phyloP scores from a whole-genome alignment of 2,797 vertebrate species.

The Alectoris magna region DNA sequence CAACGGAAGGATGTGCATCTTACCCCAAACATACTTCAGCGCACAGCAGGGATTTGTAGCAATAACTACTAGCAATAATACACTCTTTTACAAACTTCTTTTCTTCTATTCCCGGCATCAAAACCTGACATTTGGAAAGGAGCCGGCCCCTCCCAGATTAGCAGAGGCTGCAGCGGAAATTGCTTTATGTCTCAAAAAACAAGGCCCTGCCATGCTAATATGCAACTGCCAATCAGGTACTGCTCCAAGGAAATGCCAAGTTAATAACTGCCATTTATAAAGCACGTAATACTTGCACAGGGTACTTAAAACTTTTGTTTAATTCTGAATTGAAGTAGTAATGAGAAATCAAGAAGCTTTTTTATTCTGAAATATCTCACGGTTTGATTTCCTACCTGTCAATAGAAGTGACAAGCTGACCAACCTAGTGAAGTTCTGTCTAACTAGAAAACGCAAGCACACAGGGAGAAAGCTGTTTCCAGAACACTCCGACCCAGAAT shows the following conservation, averaged over 20 bases:
- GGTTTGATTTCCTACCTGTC: neutral
- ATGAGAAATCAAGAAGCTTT: neutral
- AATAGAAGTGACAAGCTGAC: neutral
- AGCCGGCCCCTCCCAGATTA: neutral
- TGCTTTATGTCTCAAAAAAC: neutral
- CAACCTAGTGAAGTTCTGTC: neutral
- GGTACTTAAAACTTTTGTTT: neutral
- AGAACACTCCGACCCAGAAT: neutral
- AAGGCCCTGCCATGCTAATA: neutral
- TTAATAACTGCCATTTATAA: neutral
- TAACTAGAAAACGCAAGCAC: neutral
- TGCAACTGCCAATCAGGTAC: neutral
- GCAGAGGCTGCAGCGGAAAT: neutral
- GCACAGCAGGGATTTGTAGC: neutral
- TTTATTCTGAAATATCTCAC: neutral
- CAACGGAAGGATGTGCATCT: neutral
- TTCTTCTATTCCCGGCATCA: neutral
- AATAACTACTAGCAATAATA: neutral
- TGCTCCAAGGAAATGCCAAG: neutral
- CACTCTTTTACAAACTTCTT: fast-evolving
- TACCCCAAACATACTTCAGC: neutral
- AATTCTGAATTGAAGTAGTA: neutral
- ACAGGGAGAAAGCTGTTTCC: neutral
- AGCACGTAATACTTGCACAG: neutral
- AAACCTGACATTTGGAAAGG: neutral